phyloP scores from a whole-genome alignment of 2,797 vertebrate genomes.

The Pantherophis alleghaniensis region DNA sequence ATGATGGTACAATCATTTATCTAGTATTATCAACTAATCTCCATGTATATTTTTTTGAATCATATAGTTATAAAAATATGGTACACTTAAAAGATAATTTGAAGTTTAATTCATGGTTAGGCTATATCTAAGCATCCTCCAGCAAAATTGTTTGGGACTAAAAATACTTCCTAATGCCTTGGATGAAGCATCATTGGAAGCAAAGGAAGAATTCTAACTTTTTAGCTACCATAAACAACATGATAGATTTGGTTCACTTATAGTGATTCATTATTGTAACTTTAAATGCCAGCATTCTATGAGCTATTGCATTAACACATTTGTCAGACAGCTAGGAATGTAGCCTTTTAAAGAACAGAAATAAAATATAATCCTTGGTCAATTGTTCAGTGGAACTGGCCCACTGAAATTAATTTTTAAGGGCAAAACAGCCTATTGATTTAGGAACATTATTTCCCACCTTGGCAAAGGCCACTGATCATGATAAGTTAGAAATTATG shows the following conservation, averaged over 20 bases:
- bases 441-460: background rate
- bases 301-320: background rate
- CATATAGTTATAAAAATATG: background rate
- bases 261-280: background rate
- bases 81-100: background rate
- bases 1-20: background rate
- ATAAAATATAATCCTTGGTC: background rate
- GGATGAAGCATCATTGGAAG: background rate
- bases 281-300: background rate
- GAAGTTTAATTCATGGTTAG: background rate
- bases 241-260: background rate
- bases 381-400: background rate
- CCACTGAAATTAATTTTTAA: background rate
- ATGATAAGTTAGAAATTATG: background rate
- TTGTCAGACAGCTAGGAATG: background rate
- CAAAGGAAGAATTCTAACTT: background rate
- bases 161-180: background rate
- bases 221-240: background rate
- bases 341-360: background rate
- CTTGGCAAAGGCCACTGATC: background rate
- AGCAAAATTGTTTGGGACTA: background rate
- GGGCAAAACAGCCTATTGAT: background rate
- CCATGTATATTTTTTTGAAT: background rate
- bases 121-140: background rate
- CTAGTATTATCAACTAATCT: background rate